Base-by-base conservation (phyloP, 2,888 invertebrate species). In the Copidosoma aretas region DNA sequence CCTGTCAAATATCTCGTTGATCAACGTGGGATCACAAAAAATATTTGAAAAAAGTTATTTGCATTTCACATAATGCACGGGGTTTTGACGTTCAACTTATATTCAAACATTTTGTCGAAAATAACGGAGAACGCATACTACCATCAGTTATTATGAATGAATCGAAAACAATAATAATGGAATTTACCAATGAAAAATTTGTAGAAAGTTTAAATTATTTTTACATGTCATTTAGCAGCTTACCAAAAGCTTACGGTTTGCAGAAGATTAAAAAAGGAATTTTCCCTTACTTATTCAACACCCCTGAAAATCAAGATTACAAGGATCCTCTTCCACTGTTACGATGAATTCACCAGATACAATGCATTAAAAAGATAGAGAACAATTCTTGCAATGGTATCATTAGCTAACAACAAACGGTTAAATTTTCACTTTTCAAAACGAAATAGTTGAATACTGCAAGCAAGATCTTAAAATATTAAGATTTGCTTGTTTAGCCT, bases 181-280 rank as follows among this genome's bases (percentile, higher is more conserved):
- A 54, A 21, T 39, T 32, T 8, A 58, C 51, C 0, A 71, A 73
- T 22, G 59, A 72, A 1, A 64, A 68, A 32, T 77, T 77, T 72
- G 66, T 76, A 19, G 75, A 77, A 53, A 73, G 73, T 54, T 56
- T 76, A 5, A 77, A 76, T 51, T 60, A 61, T 71, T 24, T 54
- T 67, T 10, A 56, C 19, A 14, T 62, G 46, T 25, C 51, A 57
- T 67, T 78, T 12, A 46, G 70, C 1, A 67, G 64, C 32, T 41
- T 79, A 10, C 76, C 77, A 10, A 77, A 77, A 58, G 49, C 46
- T 21, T 60, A 14, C 15, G 60, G 49, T 24, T 24, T 60, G n/a
- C 1, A 14, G 10, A 17, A 60, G 1, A 24, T 49, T 21, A 24
- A 46, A 46, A 60, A 49, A 46, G 49, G 49, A 0, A 10, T 17